Evolutionary conservation across 1,140 invertebrate species (phyloP), one percentile per base, ranked within the genome.

Genomic region (Acromyrmex charruanus): DNA sequence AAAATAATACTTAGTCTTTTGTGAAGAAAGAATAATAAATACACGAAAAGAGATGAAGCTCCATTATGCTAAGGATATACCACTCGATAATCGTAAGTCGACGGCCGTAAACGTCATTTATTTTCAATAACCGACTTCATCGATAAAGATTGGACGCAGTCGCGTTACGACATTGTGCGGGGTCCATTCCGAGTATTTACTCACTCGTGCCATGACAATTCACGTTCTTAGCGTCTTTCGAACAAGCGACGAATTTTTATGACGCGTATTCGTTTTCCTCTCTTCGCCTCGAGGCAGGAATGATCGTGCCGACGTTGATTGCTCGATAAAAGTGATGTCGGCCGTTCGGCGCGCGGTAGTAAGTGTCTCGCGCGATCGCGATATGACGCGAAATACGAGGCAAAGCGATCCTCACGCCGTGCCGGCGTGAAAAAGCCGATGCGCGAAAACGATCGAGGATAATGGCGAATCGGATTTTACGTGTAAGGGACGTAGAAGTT

Each of bases 291-390:
- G 25, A 5, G 25, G 55, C 44, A 35, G 39, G 39, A 61, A 61
- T 58, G 66, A 72, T 82, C 79, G 79, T 55, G 53, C 12, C 53
- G 69, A 75, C 80, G 39, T 74, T 84, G 80, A 84, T 84, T 74
- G 80, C 80, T 75, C 80, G 80, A 75, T 84, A 84, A 84, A 74
- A 84, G 80, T 75, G 80, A 84, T 69, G 80, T 74, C 55, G 80
- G 80, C 18, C 68, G 53, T 82, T 72, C 39, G 25, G 55, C 44
- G 49, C 55, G 69, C 80, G 80, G 68, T 61, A 61, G 55, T 74
- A 74, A 82, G 80, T 84, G 68, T 84, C 80, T 35, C 55, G 80
- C 80, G 80, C 80, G 69, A 84, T 84, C 80, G 80, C 80, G 80
- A 84, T 75, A 84, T 75, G 69, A 63, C 69, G 80, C 55, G 58